phyloP scores from a whole-genome alignment of 1,140 invertebrate genomes.

The Tenebrio molitor region DNA sequence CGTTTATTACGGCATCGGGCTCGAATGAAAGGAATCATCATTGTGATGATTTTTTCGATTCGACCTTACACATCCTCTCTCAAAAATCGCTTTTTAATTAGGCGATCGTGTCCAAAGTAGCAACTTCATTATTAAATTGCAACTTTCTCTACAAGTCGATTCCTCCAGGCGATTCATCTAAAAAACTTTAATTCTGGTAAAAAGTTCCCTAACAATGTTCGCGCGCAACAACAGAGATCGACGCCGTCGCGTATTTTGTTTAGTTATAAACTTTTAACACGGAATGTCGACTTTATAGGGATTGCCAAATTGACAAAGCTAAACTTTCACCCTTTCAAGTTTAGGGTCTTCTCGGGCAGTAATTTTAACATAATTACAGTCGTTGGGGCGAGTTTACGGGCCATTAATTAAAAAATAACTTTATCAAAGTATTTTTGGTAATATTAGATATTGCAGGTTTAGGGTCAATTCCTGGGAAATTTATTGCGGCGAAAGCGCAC shows the following conservation, averaged over 20 bases:
- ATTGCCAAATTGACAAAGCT: not conserved
- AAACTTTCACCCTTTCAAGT: not conserved
- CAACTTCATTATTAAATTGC: conserved; percentile 19
- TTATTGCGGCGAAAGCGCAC: not conserved
- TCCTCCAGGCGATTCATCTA: conserved; percentile 8
- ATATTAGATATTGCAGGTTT: not conserved
- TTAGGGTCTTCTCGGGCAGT: not conserved
- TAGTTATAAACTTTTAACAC: not conserved
- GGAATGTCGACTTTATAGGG: not conserved
- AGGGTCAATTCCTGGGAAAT: not conserved
- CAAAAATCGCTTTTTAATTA: conserved; percentile 19
- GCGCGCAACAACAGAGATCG: not conserved
- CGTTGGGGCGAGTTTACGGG: not conserved
- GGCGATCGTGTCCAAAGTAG: conserved; percentile 6
- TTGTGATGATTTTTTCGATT: conserved; percentile 24
- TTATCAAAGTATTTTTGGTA: conserved; percentile 18
- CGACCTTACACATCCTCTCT: not conserved
- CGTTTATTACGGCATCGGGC: conserved; percentile 5
- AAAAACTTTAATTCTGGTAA: conserved; percentile 31
- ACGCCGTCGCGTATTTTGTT: not conserved
- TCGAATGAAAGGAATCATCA: conserved; percentile 1
- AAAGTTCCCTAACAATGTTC: not conserved
- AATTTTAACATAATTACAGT: not conserved
- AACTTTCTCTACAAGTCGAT: conserved; percentile 1
- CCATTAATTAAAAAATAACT: conserved; percentile 27